Conservation (phyloP, 2,888 invertebrate genomes). For the Cerceris rybyensis region DNA sequence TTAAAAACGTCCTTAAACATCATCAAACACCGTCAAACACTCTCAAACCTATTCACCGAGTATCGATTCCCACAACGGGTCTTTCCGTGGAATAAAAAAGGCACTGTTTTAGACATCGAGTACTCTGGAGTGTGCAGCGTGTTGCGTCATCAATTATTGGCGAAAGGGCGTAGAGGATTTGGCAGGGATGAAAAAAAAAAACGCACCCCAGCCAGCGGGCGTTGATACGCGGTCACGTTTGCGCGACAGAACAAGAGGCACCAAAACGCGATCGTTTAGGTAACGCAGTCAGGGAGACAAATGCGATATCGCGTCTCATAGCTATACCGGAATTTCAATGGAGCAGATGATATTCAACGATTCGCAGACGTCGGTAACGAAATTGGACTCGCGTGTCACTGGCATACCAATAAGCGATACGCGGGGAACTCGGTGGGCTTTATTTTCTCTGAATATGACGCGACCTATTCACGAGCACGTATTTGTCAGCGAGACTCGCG, state of each 20-base stretch:
- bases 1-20: background rate
- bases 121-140: background rate
- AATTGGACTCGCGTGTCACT: constrained; percentile 68
- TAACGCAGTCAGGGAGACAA: constrained; percentile 72
- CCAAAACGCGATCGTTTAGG: constrained; percentile 71
- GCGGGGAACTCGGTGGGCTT: constrained; percentile 42
- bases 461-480: constrained; percentile 52
- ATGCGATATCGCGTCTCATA: constrained; percentile 72
- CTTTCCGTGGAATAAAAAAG: background rate
- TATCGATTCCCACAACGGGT: background rate
- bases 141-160: constrained; percentile 24
- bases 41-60: background rate
- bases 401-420: constrained; percentile 70
- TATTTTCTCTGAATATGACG: constrained; percentile 56
- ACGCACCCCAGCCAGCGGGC: constrained; percentile 8
- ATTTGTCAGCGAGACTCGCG: constrained; percentile 44
- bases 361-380: constrained; percentile 73
- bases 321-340: constrained; percentile 73
- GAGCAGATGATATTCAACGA: constrained; percentile 75
- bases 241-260: constrained; percentile 43
- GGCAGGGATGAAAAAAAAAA: constrained; percentile 8
- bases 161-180: constrained; percentile 14
- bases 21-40: background rate
- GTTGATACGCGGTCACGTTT: constrained; percentile 48
- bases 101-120: background rate